Evolutionary conservation across 1,140 invertebrate species (phyloP).

Genomic region (Drosophila kikkawai): DNA sequence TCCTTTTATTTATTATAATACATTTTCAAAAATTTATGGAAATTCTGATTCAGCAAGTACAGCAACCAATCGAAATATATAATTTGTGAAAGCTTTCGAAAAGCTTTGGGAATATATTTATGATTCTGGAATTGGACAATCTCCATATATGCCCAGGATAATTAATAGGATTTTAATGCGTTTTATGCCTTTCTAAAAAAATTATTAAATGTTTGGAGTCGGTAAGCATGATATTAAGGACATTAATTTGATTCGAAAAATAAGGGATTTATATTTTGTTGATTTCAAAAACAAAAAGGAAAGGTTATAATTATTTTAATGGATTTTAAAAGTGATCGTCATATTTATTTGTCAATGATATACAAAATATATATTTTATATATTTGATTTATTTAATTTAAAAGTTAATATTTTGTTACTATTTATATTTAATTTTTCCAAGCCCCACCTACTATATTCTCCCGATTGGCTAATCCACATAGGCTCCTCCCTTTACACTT

Average conservation of each 20-base stretch:
- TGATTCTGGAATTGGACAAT: neutral
- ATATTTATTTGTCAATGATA: neutral
- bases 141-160: neutral
- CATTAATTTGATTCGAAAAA: no score
- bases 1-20: neutral
- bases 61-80: constrained; percentile 7
- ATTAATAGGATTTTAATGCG: neutral
- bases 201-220: neutral
- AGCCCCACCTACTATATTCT: neutral
- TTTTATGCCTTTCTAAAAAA: neutral
- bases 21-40: neutral
- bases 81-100: constrained; percentile 2
- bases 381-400: neutral
- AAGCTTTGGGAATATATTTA: constrained; percentile 1
- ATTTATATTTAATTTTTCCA: neutral
- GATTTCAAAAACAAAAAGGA: no score
- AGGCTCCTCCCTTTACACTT: neutral
- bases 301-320: no score
- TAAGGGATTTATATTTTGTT: no score
- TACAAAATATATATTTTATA: neutral
- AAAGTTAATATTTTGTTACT: neutral
- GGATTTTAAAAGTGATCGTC: no score
- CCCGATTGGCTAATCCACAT: neutral
- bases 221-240: neutral
- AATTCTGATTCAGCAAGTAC: neutral